Evolutionary conservation across 2,888 invertebrate species (phyloP).

Genomic region (Nomada goodeniana): DNA sequence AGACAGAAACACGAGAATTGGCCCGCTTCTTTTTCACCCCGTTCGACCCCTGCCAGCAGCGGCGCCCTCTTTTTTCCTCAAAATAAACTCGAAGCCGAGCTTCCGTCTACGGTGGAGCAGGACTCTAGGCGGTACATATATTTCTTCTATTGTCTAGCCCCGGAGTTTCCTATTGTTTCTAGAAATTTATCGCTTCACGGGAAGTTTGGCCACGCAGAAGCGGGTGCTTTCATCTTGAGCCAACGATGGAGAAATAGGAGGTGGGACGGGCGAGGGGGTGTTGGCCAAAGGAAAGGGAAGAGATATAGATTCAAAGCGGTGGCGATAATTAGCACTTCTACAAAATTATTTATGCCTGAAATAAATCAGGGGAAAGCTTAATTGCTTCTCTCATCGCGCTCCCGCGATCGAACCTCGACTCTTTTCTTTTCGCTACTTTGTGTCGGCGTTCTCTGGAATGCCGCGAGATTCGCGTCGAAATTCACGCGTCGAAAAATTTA

Average conservation of each 20-base stretch:
- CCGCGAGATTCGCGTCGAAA: constrained; percentile 44
- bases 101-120: constrained; percentile 72
- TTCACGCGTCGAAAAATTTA: constrained; percentile 14
- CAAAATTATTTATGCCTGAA: constrained; percentile 82
- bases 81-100: constrained; percentile 71
- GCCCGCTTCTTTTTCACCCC: constrained; percentile 61
- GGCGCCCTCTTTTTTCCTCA: constrained; percentile 37
- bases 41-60: constrained; percentile 5
- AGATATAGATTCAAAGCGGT: constrained; percentile 73
- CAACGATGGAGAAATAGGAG: constrained; percentile 38
- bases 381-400: constrained; percentile 79
- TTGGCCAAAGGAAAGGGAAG: constrained; percentile 29
- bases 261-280: constrained; percentile 7
- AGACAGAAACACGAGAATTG: constrained; percentile 55
- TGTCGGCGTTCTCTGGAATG: constrained; percentile 18
- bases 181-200: constrained; percentile 83
- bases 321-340: constrained; percentile 83
- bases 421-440: constrained; percentile 29
- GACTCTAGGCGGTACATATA: constrained; percentile 74
- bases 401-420: constrained; percentile 57
- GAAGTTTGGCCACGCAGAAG: constrained; percentile 80
- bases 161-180: constrained; percentile 83
- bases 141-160: constrained; percentile 83
- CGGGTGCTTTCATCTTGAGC: constrained; percentile 81
- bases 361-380: constrained; percentile 82